phyloP scores from a whole-genome alignment of 2,888 invertebrate genomes.

The Ernsta delagoae region DNA sequence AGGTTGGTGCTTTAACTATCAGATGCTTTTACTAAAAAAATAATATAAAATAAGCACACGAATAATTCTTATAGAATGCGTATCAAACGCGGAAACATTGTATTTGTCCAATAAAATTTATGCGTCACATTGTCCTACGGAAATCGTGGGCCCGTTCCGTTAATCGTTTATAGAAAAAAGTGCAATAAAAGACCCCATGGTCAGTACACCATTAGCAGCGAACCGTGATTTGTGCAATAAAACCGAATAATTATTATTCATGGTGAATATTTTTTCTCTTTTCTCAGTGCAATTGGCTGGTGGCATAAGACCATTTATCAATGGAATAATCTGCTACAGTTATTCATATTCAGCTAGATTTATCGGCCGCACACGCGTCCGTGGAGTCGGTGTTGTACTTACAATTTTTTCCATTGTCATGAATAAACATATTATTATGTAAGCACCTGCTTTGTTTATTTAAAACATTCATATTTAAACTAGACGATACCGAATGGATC shows the following conservation, averaged over 20 bases:
- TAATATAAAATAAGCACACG: too few relatives aligned
- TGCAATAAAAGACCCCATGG: conserved; percentile 61
- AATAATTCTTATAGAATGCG: conserved; percentile 47
- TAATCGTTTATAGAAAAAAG: conserved; percentile 77
- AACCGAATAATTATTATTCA: conserved; percentile 73
- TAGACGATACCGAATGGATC: conserved; percentile 9
- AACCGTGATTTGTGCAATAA: conserved; percentile 69
- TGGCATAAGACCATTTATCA: conserved; percentile 73
- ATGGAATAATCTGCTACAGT: conserved; percentile 77
- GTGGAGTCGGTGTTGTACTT: conserved; percentile 53
- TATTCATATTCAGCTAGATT: conserved; percentile 74
- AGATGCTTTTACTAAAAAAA: too few relatives aligned
- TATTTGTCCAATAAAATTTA: conserved; percentile 78
- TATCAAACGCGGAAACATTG: conserved; percentile 62
- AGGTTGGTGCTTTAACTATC: too few relatives aligned
- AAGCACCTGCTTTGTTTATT: background rate
- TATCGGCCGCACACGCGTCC: conserved; percentile 51
- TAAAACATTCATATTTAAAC: conserved; percentile 18
- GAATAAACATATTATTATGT: conserved; percentile 11
- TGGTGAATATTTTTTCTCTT: conserved; percentile 65
- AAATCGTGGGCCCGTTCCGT: conserved; percentile 76
- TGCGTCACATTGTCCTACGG: conserved; percentile 74
- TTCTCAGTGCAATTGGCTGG: conserved; percentile 66
- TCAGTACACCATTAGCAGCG: conserved; percentile 69
- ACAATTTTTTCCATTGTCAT: conserved; percentile 12